Conservation (phyloP, 1,140 invertebrate species). For the Conopomorpha cramerella region DNA sequence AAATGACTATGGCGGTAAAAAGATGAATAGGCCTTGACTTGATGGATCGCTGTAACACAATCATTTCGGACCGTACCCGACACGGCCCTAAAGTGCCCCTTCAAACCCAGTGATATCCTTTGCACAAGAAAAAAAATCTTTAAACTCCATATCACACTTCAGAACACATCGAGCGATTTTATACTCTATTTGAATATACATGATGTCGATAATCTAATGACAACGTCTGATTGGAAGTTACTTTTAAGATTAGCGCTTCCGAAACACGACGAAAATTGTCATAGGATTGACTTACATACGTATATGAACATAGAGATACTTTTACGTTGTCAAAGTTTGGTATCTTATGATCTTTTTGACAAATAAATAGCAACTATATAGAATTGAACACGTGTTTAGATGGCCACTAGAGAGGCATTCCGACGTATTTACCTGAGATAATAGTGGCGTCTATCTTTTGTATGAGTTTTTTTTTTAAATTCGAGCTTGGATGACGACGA, state of each 20-base stretch:
- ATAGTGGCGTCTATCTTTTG: slow-evolving; percentile 3
- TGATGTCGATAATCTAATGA: too few species aligned
- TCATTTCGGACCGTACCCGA: slow-evolving; percentile 28
- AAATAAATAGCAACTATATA: too few species aligned
- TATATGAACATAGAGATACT: background rate
- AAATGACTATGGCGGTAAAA: slow-evolving; percentile 44
- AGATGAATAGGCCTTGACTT: slow-evolving; percentile 33
- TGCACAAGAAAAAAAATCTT: background rate
- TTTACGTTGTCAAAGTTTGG: too few species aligned
- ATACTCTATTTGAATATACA: background rate
- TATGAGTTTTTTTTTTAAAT: too few species aligned
- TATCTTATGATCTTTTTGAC: too few species aligned
- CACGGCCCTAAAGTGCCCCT: slow-evolving; percentile 45
- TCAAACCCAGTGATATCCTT: slow-evolving; percentile 35
- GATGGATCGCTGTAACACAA: slow-evolving; percentile 53
- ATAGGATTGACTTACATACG: background rate
- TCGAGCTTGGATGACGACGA: too few species aligned
- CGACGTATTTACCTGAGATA: background rate
- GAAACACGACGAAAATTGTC: background rate
- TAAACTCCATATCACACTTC: too few species aligned
- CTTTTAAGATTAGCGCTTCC: too few species aligned
- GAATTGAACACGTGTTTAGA: slow-evolving; percentile 3
- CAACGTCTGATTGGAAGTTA: background rate
- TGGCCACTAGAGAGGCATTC: slow-evolving; percentile 1
- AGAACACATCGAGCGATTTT: too few species aligned